Evolutionary conservation across 2,888 invertebrate species (phyloP).

Genomic region (Hirtodrosophila confusa): DNA sequence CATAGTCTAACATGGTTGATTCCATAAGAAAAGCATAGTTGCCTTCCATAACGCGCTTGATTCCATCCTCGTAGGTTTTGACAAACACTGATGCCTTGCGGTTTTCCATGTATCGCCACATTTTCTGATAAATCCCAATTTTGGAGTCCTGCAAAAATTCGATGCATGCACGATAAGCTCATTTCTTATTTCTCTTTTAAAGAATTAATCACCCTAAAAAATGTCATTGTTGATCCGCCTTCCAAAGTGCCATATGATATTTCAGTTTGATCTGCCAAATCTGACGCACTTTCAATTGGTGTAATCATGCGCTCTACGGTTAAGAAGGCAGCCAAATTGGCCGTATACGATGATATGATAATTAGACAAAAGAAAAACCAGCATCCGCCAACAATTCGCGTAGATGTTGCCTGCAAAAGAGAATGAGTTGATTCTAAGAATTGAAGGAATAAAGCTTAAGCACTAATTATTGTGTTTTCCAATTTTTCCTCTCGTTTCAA

Average conservation of each 20-base stretch:
- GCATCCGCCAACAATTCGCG: constrained; percentile 97
- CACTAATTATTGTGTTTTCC: background rate
- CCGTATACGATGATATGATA: constrained; percentile 99
- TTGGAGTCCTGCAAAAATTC: constrained; percentile 89
- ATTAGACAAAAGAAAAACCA: constrained; percentile 99
- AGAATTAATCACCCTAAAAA: constrained; percentile 90
- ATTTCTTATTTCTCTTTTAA: background rate
- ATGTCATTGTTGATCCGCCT: constrained; percentile 98
- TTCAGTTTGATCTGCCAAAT: constrained; percentile 95
- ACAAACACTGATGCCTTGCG: constrained; percentile 93
- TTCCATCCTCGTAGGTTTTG: constrained; percentile 95
- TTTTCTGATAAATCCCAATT: constrained; percentile 95
- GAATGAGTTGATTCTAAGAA: background rate
- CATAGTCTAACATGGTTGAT: constrained; percentile 98
- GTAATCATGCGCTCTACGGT: constrained; percentile 98
- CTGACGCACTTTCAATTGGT: constrained; percentile 97
- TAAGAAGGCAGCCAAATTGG: constrained; percentile 96
- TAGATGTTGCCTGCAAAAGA: constrained; percentile 91
- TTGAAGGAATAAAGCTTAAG: too few species aligned
- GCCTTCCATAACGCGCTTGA: constrained; percentile 92
- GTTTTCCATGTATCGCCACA: constrained; percentile 98
- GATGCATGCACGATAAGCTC: background rate
- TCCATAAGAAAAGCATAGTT: constrained; percentile 99
- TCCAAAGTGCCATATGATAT: constrained; percentile 97
- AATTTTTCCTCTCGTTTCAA: background rate